Evolutionary conservation across 2,113 vertebrate species (phyloP).

Genomic region (Gymnogyps californianus): DNA sequence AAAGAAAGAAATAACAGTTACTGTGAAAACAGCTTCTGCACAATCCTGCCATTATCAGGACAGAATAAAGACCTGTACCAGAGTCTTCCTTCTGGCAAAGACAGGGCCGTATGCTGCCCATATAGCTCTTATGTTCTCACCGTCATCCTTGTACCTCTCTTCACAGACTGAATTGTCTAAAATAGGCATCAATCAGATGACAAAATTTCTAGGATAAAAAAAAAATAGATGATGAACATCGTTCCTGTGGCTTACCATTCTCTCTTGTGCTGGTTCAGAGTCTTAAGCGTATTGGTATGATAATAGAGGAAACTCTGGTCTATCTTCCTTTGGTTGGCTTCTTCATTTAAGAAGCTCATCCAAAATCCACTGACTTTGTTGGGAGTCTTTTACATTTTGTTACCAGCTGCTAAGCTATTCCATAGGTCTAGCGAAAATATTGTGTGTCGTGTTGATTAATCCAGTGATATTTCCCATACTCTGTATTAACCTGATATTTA

Average conservation of each 20-base stretch:
- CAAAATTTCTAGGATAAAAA: not conserved
- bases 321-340: not conserved
- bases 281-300: not conserved
- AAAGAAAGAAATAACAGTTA: not conserved
- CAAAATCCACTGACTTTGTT: not conserved
- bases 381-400: not conserved
- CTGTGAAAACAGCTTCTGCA: not conserved
- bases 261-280: not conserved
- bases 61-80: not conserved
- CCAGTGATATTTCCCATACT: not conserved
- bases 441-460: not conserved
- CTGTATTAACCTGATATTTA: not conserved
- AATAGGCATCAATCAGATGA: not conserved
- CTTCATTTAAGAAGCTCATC: not conserved
- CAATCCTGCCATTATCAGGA: not conserved
- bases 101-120: rapidly evolving
- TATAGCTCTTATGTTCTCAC: not conserved
- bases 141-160: not conserved
- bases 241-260: not conserved
- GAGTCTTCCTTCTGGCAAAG: not conserved
- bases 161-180: not conserved
- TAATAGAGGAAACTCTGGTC: not conserved
- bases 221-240: not conserved
- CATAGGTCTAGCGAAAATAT: not conserved
- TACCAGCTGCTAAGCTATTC: not conserved